Evolutionary conservation across 2,797 vertebrate genomes (phyloP), one percentile per base, ranked within the genome.

Genomic region (Okamejei kenojei): DNA sequence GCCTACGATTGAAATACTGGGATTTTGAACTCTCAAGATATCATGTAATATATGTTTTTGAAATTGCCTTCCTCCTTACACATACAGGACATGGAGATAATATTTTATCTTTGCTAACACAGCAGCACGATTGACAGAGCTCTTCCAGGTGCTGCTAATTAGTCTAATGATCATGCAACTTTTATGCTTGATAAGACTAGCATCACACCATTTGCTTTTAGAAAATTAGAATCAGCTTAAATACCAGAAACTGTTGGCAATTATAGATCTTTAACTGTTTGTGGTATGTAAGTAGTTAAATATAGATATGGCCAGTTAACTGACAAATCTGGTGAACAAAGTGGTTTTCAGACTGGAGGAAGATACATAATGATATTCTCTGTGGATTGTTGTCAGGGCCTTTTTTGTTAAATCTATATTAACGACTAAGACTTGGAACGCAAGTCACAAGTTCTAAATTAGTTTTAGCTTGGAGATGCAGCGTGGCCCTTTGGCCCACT

Each of bases 211-310:
- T 45, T 54, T 76, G 90, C 26, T 74, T 76, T 38, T 8, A 74
- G 90, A 91, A 76, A 91, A 45, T 73, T 74, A 91, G 32, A 74
- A 54, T 45, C 7, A 45, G 6, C 23, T 74, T 45, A 91, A 54
- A 73, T 35, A 45, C 32, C n/a, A 71, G 21, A 63, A 71, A 73
- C 35, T 90, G 88, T 73, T 54, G 71, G 45, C 21, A 74, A 76
- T 29, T 91, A 58, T 74, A 74, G 13, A 73, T 15, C 68, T 91
- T 91, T 91, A 91, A 91, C 71, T 74, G 71, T 54, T 45, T 74
- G 54, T 23, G 54, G 71, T 19, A 91, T 45, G 54, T 91, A 76
- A 29, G 71, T 91, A 74, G 45, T 76, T 54, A 91, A 90, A 29
- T 73, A 45, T 91, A 13, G 35, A 45, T 68, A 74, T 54, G 38